Base-by-base conservation (phyloP, 1,140 invertebrate species). In the Drosophila serrata region DNA sequence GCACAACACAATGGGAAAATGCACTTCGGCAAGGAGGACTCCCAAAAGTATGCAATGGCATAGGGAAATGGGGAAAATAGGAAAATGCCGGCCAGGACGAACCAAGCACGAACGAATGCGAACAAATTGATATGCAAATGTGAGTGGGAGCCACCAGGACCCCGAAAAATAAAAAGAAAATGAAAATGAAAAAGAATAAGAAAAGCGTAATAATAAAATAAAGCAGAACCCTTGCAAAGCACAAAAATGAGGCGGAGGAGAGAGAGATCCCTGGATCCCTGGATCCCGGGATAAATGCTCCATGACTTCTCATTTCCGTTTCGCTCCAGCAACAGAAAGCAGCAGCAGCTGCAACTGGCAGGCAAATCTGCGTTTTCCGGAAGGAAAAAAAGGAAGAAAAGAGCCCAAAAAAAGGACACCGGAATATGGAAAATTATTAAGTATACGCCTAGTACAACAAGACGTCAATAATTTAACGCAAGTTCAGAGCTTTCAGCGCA, bases 61-160 rank as follows among this genome's bases (percentile, higher is more conserved):
- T 75, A 40, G 49, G 29, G 45, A 46, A 46, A 24, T 24, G 24
- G 24, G 24, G 24, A 24, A 24, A 24, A 46, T 35, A 42, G 45
- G 35, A 40, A 55, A 73, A 59, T 13, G 51, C 33, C 33, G 12
- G 22, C 39, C 42, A 60, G 56, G 8, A 42, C 33, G 51, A 74
- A 6, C 46, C 56, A 70, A 64, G 74, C 74, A 78, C 68, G 63
- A 70, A 67, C 81, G 81, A 87, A 87, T 87, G 69, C 74, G 68
- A 87, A 88, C 82, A 87, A 87, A 87, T 87, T 87, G 82, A 87
- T 88, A 87, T 87, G 84, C 82, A 87, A 87, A 88, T 87, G 84
- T 82, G 84, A 46, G 53, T 69, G 49, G 19, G 40, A 56, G 55
- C 63, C 55, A 46, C 40, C 62, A 31, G 33, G 37, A 60, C 55